Base-by-base conservation (phyloP, 2,797 vertebrate genomes). In the Coccyzus lansbergi region DNA sequence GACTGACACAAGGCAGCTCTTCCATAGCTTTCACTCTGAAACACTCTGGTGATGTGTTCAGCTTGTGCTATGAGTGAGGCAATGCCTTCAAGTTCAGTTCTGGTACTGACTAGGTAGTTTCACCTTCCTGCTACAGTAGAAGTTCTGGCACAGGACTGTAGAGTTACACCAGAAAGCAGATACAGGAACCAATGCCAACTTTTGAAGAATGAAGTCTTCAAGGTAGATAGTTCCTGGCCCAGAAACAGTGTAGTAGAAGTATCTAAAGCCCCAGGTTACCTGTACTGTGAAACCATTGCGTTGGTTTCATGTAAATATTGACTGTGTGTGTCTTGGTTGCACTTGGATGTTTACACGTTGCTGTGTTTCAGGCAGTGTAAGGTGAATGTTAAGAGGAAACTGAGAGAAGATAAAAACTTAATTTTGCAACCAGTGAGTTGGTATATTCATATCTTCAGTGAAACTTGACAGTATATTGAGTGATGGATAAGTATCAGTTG, bases 281-380 rank as follows among this genome's bases (percentile, higher is more conserved):
- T 31, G 2, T 59, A 0, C 52, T 20, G 2, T 10, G 15, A 84
- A 86, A 17, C 6, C 3, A 4, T 34, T 64, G 46, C 36, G 3
- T 9, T 64, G 20, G 17, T 29, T 80, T 14, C 11, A 4, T 60
- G 2, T 38, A 34, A 52, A 24, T 70, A 4, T 4, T 72, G 64
- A 52, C 38, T 74, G 9, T 2, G 3, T 4, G 4, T 74, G 3
- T 67, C 1, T 33, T 7, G 17, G 14, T 86, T 83, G 31, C 49
- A 28, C 16, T 46, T 58, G n/a, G 15, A 25, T 1, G 0, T 49
- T 77, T 56, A 29, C 3, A 4, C 0, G 0, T 55, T 74, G n/a
- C 17, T 3, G 49, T 74, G 44, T 55, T 88, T 86, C 64, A 72
- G 53, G 22, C 28, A 34, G 12, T 21, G 10, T 72, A 31, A 89